Base-by-base conservation (phyloP, 2,113 vertebrate genomes). In the Bubo blakistoni region DNA sequence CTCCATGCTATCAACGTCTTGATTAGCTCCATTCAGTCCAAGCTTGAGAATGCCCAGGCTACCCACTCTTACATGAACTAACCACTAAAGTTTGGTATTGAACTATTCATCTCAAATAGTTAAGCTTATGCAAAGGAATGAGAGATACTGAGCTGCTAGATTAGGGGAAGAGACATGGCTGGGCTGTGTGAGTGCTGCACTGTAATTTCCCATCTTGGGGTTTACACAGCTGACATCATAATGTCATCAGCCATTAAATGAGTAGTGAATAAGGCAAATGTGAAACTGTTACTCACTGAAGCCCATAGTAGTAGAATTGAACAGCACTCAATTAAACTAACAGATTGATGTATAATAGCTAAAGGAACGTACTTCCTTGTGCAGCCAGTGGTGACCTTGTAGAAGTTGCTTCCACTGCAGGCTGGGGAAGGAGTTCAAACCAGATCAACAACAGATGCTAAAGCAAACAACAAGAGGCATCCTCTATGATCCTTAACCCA, bases 131-230 rank as follows among this genome's bases (percentile, higher is more conserved):
- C 7, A 81, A 83, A 42, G 5, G 20, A 81, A 44, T 51, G 44
- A 61, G 65, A 81, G 32, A 18, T 26, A 30, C 2, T 55, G 32
- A 86, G 29, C 10, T 47, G 9, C 17, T 58, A 29, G 38, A 29
- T 13, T 44, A n/a, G 24, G 24, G 30, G 19, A 81, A 24, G 42
- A 80, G n/a, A 19, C 1, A 27, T 14, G 61, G 27, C 22, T 42
- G 44, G 54, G 18, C 16, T 84, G 4, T 51, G 8, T 0, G 1
- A 74, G 14, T 0, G 0, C 38, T 42, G 46, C 16, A 7, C 11
- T 61, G 27, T 55, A 22, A 16, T 61, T 77, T 94, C 49, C 13
- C 8, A 44, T 27, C 14, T 32, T 58, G 22, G 8, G 22, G 46
- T 58, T 90, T 73, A 38, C 29, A 58, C 17, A 52, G 16, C 29